phyloP scores from a whole-genome alignment of 1,140 invertebrate genomes.

The Cydia pomonella region DNA sequence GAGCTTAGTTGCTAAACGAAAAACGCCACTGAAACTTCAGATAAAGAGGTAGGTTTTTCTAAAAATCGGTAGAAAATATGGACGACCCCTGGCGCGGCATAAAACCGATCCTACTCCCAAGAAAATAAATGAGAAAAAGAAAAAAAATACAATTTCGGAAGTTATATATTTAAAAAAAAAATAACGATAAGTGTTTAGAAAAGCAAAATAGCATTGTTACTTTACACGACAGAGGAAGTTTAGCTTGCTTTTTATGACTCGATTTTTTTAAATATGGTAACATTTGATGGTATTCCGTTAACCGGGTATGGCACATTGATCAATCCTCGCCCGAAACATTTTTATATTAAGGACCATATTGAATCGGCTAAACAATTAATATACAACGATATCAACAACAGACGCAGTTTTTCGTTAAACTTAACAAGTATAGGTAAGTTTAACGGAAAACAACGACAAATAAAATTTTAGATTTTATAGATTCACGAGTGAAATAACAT shows the following conservation, averaged over 20 bases:
- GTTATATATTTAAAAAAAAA: conserved; percentile 66
- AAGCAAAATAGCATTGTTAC: conserved; percentile 71
- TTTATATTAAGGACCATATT: conserved; percentile 74
- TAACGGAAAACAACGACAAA: conserved; percentile 20
- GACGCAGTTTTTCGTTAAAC: conserved; percentile 16
- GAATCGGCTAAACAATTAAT: conserved; percentile 41
- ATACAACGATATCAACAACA: conserved; percentile 38
- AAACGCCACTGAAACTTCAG: conserved; percentile 15
- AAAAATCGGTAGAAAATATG: conserved; percentile 14
- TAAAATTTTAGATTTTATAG: conserved; percentile 37
- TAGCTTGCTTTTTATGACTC: conserved; percentile 44
- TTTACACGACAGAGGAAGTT: conserved; percentile 68
- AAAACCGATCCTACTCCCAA: conserved; percentile 51
- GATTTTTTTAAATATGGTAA: conserved; percentile 64
- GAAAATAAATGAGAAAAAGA: conserved; percentile 62
- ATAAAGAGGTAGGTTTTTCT: conserved; percentile 1
- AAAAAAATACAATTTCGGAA: conserved; percentile 65
- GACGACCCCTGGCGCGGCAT: conserved; percentile 49
- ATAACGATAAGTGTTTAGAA: conserved; percentile 64
- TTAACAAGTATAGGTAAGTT: background rate
- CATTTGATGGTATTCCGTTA: conserved; percentile 67
- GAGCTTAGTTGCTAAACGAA: conserved; percentile 6
- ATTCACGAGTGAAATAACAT: conserved; percentile 54
- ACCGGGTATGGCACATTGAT: conserved; percentile 72
- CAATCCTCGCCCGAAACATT: conserved; percentile 55